Base-by-base conservation (phyloP, 2,797 vertebrate species). In the Etheostoma nigrum region DNA sequence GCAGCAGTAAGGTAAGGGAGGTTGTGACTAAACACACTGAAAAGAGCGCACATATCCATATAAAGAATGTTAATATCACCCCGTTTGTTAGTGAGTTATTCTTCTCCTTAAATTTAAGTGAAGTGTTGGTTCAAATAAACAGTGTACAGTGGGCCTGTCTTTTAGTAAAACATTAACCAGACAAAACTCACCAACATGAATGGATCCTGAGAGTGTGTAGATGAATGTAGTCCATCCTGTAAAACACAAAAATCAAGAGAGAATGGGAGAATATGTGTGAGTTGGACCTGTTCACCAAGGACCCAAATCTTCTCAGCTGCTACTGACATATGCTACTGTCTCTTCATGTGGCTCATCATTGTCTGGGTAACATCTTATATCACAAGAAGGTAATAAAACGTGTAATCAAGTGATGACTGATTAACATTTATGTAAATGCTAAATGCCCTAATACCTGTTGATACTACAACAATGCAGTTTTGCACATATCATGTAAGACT, bases 161-260 rank as follows among this genome's bases (percentile, higher is more conserved):
- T 48, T 57, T 8, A 8, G 11, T 4, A 30, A 44, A 59, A 48
- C 16, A 23, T 36, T 15, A 64, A 55, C 3, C 6, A n/a, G 48
- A 62, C 21, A 52, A 73, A 57, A 92, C 94, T 95, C 88, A 96
- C 95, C 95, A 61, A 93, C 86, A 81, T 87, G 79, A 23, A 91
- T 25, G 33, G 77, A 89, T 87, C 94, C 95, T 59, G 94, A 90
- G 1, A 94, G 86, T 1, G 93, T 96, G 74, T 95, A 95, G 91
- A 95, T 93, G 88, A 96, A 96, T 52, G 94, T 78, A 9, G 94
- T 96, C 96, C 96, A 95, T 59, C 91, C 95, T 95, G 84, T 73
- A 79, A 90, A 78, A 70, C 16, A 64, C 45, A 80, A 4, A 82
- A 10, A 52, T 11, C 21, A 23, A 23, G 21, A 23, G 21, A 23